Evolutionary conservation across 2,797 vertebrate genomes (phyloP).

Genomic region (Dallia pectoralis): DNA sequence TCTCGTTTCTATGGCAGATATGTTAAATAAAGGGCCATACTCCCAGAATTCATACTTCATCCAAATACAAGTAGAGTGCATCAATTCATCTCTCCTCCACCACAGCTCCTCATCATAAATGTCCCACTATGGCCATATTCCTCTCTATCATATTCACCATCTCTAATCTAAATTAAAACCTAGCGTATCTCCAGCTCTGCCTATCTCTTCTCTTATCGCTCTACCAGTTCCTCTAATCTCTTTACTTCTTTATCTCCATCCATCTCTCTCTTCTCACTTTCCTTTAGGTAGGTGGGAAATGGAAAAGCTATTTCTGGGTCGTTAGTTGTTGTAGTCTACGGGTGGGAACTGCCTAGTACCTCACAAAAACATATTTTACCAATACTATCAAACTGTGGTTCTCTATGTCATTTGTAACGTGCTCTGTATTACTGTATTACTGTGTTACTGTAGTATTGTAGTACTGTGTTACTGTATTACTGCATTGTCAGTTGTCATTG

Average conservation of each 20-base stretch:
- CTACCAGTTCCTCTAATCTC: background rate
- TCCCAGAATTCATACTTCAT: slow-evolving; percentile 37
- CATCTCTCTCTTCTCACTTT: background rate
- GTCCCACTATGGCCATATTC: slow-evolving; percentile 45
- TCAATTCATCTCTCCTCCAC: slow-evolving; percentile 54
- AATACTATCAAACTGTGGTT: no score
- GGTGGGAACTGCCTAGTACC: no score
- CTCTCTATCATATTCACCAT: slow-evolving; percentile 21
- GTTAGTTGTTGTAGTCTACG: no score
- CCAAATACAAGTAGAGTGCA: slow-evolving; percentile 28
- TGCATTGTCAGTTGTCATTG: no score
- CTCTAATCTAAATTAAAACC: background rate
- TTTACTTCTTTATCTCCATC: background rate
- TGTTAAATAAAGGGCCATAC: background rate
- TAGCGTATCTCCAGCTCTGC: background rate
- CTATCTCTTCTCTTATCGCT: slow-evolving; percentile 20
- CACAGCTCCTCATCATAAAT: slow-evolving; percentile 59
- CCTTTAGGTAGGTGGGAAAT: no score
- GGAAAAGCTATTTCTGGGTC: no score
- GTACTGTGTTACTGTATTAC: no score
- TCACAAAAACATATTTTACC: no score
- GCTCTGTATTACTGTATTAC: no score
- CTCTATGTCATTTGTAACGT: no score
- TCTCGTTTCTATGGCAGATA: background rate
- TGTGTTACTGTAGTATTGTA: no score